Base-by-base conservation (phyloP, 2,888 invertebrate species). In the Gymnosoma rotundatum region DNA sequence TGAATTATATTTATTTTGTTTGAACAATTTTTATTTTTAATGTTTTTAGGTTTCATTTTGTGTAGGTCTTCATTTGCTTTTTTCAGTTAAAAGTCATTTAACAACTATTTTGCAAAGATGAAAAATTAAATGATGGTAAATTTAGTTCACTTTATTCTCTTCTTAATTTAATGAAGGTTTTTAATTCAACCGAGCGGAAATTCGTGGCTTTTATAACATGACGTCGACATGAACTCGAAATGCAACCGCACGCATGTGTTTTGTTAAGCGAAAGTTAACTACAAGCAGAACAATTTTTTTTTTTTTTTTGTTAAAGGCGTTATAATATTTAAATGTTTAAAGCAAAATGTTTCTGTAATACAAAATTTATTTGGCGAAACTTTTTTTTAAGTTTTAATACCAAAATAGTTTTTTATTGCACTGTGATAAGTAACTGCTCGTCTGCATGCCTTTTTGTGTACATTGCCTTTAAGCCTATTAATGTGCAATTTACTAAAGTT, bases 271-370 rank as follows among this genome's bases (percentile, higher is more conserved):
- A 78, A 78, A 63, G 78, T 73, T 16, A 70, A 76, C 38, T 78
- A 67, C 58, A 82, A 82, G 73, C 76, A 73, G 67, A 82, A 78
- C 76, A 83, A 83, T 73, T 48, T 54, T 50, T 73, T 78, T 69
- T 58, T 70, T 73, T 48, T 54, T 50, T 73, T 78, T 69, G 64
- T 70, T 45, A 60, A 60, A 60, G 70, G 52, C 75, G 58, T 75
- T 66, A 70, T 70, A 81, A 42, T 64, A 48, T 82, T 72, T 76
- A 72, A 9, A 42, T 36, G 14, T 60, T 36, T 45, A 54, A 14
- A 69, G 14, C 60, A 7, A 36, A 36, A 10, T 61, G 21, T 61
- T 52, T 75, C 10, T 14, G 18, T 32, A 32, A 52, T 1, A 21
- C 25, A 56, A 14, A 3, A 14, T 21, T 6, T 52, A 18, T 20